Evolutionary conservation across 2,888 invertebrate genomes (phyloP), one percentile per base, ranked within the genome.

Genomic region (Autographa pulchrina): DNA sequence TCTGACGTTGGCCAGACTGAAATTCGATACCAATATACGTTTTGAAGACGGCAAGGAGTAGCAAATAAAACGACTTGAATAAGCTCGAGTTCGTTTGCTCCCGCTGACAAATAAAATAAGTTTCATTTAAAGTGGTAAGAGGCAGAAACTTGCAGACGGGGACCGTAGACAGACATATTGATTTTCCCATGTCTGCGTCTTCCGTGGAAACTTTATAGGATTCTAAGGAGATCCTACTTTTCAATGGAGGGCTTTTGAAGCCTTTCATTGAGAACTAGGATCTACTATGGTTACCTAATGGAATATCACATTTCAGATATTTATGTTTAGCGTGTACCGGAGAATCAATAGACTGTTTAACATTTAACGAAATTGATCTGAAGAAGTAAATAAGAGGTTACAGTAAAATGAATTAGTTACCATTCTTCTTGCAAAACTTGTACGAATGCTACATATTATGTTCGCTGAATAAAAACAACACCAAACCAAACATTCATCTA

Each of bases 1-100:
- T 73, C 68, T 75, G 82, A 83, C 72, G 76, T 70, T 68, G 20
- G 56, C 69, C 83, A 81, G 77, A 79, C 68, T 71, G 65, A 63
- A 77, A 81, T 59, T 75, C 48, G 63, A 80, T 43, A 72, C 62
- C 43, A 67, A 72, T 73, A 71, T 70, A 68, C 70, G 79, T 68
- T 56, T 78, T 75, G 72, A 58, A 48, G 68, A 70, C 58, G 62
- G 70, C 59, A 20, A 38, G 25, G 61, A 66, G 80, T 65, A 71
- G 54, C 54, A 25, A 79, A 77, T 74, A 70, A 69, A 72, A 69
- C 58, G 68, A 58, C n/a, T 64, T 65, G 43, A 71, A 52, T 68
- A 52, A 32, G 25, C 13, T 20, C 13, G n/a, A 48, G 62, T 35
- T 64, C 38, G 61, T 77, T 74, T 66, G 68, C 62, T 64, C 2